phyloP scores from a whole-genome alignment of 2,797 vertebrate genomes.

The Kryptolebias ocellatus region DNA sequence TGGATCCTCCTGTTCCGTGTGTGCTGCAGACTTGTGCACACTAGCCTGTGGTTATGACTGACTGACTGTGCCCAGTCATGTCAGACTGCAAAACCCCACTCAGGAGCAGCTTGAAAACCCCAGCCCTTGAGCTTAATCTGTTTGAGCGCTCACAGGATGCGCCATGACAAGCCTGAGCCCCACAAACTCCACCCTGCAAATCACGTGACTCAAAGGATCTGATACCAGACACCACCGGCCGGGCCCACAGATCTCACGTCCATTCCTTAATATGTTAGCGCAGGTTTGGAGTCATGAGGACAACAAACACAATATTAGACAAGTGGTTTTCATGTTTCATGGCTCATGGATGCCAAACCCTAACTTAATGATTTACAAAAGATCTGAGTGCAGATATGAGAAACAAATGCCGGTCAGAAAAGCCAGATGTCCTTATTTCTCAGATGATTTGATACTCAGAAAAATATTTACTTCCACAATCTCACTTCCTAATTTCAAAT shows the following conservation, averaged over 20 bases:
- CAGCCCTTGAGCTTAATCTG: neutral
- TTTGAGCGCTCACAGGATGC: conserved; percentile 1
- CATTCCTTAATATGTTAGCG: neutral
- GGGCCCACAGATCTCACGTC: neutral
- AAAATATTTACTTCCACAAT: neutral
- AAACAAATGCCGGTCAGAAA: neutral
- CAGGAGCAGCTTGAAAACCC: neutral
- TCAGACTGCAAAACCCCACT: no score
- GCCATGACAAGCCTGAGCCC: neutral
- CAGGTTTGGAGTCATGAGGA: neutral
- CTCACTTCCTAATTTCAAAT: neutral
- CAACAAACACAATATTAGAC: neutral
- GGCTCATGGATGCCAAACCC: neutral
- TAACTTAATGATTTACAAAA: neutral
- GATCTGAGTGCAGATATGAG: neutral
- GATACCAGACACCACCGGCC: neutral
- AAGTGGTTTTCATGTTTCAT: neutral
- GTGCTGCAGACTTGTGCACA: neutral
- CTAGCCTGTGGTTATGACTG: no score
- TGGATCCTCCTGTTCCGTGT: neutral
- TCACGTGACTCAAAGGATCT: conserved; percentile 3
- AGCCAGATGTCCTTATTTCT: no score
- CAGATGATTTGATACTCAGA: neutral
- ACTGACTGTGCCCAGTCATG: no score
- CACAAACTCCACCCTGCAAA: conserved; percentile 1